phyloP scores from a whole-genome alignment of 2,113 vertebrate genomes.

The Seriola rivoliana region DNA sequence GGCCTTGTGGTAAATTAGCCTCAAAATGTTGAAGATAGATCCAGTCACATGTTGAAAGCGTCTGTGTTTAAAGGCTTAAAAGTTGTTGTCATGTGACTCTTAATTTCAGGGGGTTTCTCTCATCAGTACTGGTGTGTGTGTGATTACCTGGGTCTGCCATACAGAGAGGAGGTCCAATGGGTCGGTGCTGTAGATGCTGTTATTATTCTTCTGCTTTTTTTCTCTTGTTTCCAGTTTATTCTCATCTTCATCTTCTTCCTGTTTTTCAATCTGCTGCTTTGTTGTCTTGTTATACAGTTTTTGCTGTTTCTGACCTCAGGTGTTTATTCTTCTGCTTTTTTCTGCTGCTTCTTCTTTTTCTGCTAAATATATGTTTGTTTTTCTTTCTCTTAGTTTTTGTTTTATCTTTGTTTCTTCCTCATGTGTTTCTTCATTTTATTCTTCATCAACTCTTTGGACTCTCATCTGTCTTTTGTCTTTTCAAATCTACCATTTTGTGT shows the following conservation, averaged over 20 bases:
- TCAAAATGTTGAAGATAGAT: neutral
- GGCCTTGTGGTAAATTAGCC: slow-evolving; percentile 90
- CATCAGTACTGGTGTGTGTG: slow-evolving; percentile 96
- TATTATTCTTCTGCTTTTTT: neutral
- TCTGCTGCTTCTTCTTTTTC: neutral
- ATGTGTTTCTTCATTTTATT: neutral
- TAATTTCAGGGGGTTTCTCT: slow-evolving; percentile 92
- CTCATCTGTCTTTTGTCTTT: neutral
- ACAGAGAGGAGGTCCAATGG: slow-evolving; percentile 97
- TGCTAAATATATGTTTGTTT: neutral
- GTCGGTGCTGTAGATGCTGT: slow-evolving; percentile 81
- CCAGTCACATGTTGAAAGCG: neutral
- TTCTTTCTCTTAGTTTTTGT: neutral
- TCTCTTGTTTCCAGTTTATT: neutral
- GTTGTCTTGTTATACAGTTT: too few relatives aligned
- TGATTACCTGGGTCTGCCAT: slow-evolving; percentile 93
- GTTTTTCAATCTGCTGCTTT: neutral
- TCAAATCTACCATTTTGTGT: neutral
- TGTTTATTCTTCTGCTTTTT: neutral
- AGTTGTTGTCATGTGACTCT: neutral
- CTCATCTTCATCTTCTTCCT: neutral
- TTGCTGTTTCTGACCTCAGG: neutral
- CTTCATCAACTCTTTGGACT: neutral
- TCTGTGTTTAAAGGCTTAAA: neutral
- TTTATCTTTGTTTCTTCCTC: neutral